These are phyloP conservation scores for Oxystoma pomonae DNA, from an alignment of 2,888 invertebrate genomes.

Conservation along the genomic window DNA sequence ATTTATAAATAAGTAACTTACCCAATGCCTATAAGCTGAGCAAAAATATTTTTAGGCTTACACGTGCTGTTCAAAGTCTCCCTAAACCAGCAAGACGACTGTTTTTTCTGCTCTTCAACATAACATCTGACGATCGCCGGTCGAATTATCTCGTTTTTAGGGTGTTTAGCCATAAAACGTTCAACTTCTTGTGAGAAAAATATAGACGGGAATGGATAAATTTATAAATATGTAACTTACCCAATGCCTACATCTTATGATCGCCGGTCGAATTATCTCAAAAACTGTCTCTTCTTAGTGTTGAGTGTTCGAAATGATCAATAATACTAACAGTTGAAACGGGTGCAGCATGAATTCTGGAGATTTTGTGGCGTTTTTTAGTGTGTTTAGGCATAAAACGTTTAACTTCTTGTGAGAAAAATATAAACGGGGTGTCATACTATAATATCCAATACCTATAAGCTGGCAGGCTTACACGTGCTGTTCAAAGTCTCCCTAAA, in stretches of 20 bases:
- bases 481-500: slow-evolving; percentile 48
- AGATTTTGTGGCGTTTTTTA: slow-evolving; percentile 51
- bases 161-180: slow-evolving; percentile 46
- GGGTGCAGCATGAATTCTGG: slow-evolving; percentile 60
- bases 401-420: too few species aligned
- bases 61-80: slow-evolving; percentile 43
- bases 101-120: slow-evolving; percentile 40
- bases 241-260: slow-evolving; percentile 47
- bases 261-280: too few species aligned
- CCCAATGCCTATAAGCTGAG: slow-evolving; percentile 50
- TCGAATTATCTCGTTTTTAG: slow-evolving; percentile 47
- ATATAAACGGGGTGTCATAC: too few species aligned
- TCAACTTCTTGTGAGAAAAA: too few species aligned
- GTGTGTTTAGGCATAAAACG: too few species aligned
- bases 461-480: slow-evolving; percentile 45
- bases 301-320: slow-evolving; percentile 50
- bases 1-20: too few species aligned
- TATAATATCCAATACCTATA: slow-evolving; percentile 52
- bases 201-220: too few species aligned
- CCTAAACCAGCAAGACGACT: slow-evolving; percentile 54
- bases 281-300: slow-evolving; percentile 48
- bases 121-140: slow-evolving; percentile 37
- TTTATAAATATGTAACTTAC: too few species aligned
- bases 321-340: slow-evolving; percentile 58
- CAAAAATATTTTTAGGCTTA: slow-evolving; percentile 46